Percentiles rank a stretch among this genome's conserved stretches.
These are phyloP conservation scores for Trypoxylus dichotomus DNA, from an alignment of 1,140 invertebrate species.

Conservation along the genomic window DNA sequence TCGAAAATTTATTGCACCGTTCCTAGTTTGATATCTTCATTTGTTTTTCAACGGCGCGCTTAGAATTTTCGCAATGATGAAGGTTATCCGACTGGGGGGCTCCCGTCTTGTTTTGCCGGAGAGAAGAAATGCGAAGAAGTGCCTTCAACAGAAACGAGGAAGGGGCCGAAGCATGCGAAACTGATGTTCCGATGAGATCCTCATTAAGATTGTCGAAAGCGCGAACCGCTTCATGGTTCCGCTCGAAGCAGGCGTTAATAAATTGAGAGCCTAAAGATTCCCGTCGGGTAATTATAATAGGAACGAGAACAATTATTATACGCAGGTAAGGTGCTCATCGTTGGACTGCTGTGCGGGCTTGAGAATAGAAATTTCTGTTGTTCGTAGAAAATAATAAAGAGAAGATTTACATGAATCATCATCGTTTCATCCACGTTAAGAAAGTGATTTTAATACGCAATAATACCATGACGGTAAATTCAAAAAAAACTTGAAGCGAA, in stretches of 20 bases:
- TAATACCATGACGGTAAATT: no score
- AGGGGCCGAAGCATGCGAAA: background rate
- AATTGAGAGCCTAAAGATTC: slow-evolving; percentile 4
- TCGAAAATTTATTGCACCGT: slow-evolving; percentile 7
- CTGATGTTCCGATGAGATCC: slow-evolving; percentile 21
- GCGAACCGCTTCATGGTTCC: background rate
- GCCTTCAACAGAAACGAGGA: background rate
- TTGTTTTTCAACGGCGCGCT: background rate
- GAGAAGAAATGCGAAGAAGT: background rate
- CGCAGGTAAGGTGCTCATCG: background rate
- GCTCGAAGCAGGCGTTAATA: background rate
- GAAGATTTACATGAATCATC: background rate
- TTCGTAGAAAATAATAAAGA: background rate
- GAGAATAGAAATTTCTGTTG: background rate
- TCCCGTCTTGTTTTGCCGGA: background rate
- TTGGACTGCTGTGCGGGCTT: background rate
- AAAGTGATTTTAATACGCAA: no score
- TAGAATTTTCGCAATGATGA: background rate
- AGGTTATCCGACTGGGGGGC: background rate
- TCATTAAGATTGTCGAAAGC: slow-evolving; percentile 17
- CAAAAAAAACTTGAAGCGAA: no score
- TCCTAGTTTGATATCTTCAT: slow-evolving; percentile 14
- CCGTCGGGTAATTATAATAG: background rate
- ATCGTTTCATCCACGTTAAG: background rate
- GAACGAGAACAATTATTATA: background rate